Conservation (phyloP, 92 coral and sea anemone species). For the Umimayanthus kanabou region DNA sequence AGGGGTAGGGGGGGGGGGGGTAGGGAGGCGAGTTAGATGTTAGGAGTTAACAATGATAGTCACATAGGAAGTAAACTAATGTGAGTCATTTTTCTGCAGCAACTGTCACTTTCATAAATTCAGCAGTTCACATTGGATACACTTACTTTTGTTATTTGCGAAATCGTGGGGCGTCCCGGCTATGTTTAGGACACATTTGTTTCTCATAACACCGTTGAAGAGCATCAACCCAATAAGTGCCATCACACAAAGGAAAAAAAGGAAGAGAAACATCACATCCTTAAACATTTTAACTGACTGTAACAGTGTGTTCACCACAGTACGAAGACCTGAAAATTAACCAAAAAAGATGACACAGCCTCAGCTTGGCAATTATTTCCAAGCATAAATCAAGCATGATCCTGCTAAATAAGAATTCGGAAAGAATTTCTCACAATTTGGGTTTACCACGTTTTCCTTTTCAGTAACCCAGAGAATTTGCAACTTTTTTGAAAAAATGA, state of each 20-base stretch:
- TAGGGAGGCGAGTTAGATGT: no score
- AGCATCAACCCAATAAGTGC: not conserved
- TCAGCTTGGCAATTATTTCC: not conserved
- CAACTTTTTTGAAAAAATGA: no score
- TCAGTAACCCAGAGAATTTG: no score
- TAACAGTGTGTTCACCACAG: constrained; percentile 19
- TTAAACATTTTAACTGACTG: constrained; percentile 9
- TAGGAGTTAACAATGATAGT: no score
- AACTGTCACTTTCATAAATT: not conserved
- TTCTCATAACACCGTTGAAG: not conserved
- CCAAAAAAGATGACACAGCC: not conserved
- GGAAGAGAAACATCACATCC: constrained; percentile 23
- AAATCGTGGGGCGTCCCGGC: not conserved
- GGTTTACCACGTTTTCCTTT: no score
- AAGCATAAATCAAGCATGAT: no score
- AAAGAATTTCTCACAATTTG: no score
- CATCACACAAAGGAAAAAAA: not conserved
- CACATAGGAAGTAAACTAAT: no score
- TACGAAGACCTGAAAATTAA: not conserved
- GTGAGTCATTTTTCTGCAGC: not conserved
- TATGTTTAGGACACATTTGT: not conserved
- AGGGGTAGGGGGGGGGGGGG: no score
- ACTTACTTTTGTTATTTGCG: not conserved
- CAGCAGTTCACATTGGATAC: not conserved
- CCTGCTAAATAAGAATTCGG: no score